A percentile compares a stretch with the other conserved stretches of the same genome.
Conservation (phyloP, 2,888 invertebrate genomes). For the Neoscelio sp. region DNA sequence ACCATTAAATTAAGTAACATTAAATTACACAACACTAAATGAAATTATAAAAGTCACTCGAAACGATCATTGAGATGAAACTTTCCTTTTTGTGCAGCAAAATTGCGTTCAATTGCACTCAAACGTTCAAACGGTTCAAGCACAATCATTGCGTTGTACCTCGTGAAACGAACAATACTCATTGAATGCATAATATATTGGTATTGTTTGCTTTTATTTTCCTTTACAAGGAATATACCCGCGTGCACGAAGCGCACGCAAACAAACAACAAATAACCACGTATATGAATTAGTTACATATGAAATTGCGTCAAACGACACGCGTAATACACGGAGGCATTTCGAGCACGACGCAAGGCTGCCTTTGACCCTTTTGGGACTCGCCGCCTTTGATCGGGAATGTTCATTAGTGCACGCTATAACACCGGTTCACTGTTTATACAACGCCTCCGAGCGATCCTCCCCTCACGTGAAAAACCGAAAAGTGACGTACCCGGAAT, state of each 20-base stretch:
- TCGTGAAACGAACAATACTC: slow-evolving; percentile 39
- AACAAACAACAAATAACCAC: slow-evolving; percentile 32
- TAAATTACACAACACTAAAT: not conserved
- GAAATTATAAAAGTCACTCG: slow-evolving; percentile 5
- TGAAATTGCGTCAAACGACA: slow-evolving; percentile 38
- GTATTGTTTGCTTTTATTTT: slow-evolving; percentile 48
- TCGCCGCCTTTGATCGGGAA: slow-evolving; percentile 59
- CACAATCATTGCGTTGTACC: slow-evolving; percentile 35
- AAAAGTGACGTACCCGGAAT: not conserved
- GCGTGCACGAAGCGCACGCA: not conserved
- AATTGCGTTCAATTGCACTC: slow-evolving; percentile 32
- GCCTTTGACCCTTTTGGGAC: slow-evolving; percentile 64
- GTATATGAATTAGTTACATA: slow-evolving; percentile 31
- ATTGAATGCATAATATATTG: slow-evolving; percentile 27
- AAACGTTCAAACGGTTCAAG: slow-evolving; percentile 15
- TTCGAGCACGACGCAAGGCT: slow-evolving; percentile 60
- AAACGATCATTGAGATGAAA: too few relatives aligned
- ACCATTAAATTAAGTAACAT: too few relatives aligned
- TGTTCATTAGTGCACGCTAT: slow-evolving; percentile 64
- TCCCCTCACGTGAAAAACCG: too few relatives aligned
- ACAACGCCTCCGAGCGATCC: slow-evolving; percentile 35
- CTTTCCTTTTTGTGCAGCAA: not conserved
- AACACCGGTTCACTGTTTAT: slow-evolving; percentile 50
- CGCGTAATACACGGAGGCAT: slow-evolving; percentile 48
- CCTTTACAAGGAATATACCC: slow-evolving; percentile 21